Percentiles rank a stretch among this genome's conserved stretches.
These are phyloP conservation scores for Bucco capensis DNA, from an alignment of 2,113 vertebrate species.

Conservation along the genomic window DNA sequence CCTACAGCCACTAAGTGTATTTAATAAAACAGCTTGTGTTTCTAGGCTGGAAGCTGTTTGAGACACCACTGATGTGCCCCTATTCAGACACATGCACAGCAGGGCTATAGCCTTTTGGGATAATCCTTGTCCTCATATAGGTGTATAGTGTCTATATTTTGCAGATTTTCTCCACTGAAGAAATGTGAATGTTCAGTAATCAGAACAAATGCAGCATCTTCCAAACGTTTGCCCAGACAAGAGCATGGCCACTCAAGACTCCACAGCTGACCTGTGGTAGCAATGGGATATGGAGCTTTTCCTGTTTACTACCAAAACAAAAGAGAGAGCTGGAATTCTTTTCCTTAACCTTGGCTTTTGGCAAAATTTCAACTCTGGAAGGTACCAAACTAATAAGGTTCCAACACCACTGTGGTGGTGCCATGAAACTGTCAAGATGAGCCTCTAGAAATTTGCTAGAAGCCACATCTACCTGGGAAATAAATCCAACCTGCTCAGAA, in stretches of 20 bases:
- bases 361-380: not conserved
- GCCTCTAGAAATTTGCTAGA: not conserved
- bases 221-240: not conserved
- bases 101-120: not conserved
- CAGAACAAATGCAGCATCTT: not conserved
- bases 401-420: not conserved
- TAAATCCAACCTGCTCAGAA: not conserved
- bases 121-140: not conserved
- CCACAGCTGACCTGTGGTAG: not conserved
- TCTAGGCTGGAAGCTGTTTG: not conserved
- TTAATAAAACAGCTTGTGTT: not conserved
- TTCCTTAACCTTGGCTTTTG: not conserved
- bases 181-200: not conserved
- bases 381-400: not conserved
- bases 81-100: fast-evolving
- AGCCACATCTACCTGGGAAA: not conserved
- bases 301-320: not conserved
- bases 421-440: not conserved
- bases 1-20: not conserved
- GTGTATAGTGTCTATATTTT: not conserved
- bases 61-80: not conserved
- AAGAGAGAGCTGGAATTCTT: not conserved
- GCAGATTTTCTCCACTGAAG: not conserved
- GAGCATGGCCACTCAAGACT: not conserved
- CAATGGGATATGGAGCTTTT: not conserved